Evolutionary conservation across 2,113 vertebrate genomes (phyloP).

Genomic region (Otis tarda): DNA sequence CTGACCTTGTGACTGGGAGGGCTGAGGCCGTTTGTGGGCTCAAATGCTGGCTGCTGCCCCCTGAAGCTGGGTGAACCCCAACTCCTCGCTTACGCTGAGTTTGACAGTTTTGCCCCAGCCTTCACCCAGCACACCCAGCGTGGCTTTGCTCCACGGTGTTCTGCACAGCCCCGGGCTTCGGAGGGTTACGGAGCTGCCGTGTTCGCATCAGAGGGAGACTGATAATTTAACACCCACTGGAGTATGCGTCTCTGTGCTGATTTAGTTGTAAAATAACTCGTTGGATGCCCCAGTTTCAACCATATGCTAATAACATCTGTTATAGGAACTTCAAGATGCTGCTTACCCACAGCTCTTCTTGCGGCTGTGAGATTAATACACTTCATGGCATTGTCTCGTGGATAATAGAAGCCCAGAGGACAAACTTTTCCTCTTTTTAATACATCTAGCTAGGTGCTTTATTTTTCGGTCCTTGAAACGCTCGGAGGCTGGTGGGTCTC

Average conservation of each 20-base stretch:
- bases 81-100: rapidly evolving
- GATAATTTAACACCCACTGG: constrained; percentile 35
- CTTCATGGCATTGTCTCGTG: neutral
- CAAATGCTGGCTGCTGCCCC: neutral
- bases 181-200: neutral
- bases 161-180: neutral
- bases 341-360: neutral
- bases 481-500: neutral
- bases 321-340: constrained; percentile 35
- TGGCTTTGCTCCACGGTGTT: neutral
- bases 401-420: constrained; percentile 52
- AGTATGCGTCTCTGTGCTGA: neutral
- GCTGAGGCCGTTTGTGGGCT: neutral
- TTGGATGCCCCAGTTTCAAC: constrained; percentile 59
- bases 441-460: neutral
- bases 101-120: neutral
- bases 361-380: neutral
- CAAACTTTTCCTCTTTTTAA: constrained; percentile 9
- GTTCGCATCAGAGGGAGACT: neutral
- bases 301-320: constrained; percentile 73
- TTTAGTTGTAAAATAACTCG: constrained; percentile 58
- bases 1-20: neutral
- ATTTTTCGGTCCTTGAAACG: neutral
- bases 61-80: neutral
- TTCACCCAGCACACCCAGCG: rapidly evolving